Evolutionary conservation across 37 sponge, comb jelly and placozoan species (phyloP).

Genomic region (Crambe crambe): DNA sequence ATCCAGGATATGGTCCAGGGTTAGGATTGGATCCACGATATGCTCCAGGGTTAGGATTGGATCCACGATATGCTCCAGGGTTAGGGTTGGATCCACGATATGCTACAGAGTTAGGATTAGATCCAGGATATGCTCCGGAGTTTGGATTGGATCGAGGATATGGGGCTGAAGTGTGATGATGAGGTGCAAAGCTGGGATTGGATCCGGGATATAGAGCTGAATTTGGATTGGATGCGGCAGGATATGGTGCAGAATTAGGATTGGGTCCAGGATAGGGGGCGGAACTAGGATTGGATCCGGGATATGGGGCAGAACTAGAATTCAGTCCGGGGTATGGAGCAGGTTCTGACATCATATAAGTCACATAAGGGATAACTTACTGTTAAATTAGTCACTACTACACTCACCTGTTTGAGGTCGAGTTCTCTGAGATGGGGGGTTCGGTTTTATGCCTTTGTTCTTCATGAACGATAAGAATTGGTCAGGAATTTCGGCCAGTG

Average conservation of each 20-base stretch:
- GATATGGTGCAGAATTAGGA: neutral
- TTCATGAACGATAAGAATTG: conserved; percentile 79
- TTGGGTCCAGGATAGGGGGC: neutral
- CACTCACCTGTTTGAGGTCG: no score
- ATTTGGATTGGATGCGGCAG: neutral
- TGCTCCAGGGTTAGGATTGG: no score
- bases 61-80: neutral
- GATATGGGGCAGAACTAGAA: neutral
- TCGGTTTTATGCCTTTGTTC: conserved; percentile 59
- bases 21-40: no score
- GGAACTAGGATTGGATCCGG: neutral
- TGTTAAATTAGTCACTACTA: no score
- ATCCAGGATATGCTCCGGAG: neutral
- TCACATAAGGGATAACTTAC: neutral
- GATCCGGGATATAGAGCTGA: neutral
- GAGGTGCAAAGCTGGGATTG: neutral
- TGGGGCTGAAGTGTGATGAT: no score
- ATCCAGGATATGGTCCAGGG: neutral
- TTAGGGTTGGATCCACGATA: neutral
- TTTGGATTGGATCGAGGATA: neutral
- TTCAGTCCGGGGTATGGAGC: neutral
- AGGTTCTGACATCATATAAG: neutral
- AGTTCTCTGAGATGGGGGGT: conserved; percentile 63
- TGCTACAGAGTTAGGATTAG: neutral
- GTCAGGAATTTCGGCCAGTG: conserved; percentile 89